Base-by-base conservation (phyloP, 2,797 vertebrate species). In the Malurus leucopterus region DNA sequence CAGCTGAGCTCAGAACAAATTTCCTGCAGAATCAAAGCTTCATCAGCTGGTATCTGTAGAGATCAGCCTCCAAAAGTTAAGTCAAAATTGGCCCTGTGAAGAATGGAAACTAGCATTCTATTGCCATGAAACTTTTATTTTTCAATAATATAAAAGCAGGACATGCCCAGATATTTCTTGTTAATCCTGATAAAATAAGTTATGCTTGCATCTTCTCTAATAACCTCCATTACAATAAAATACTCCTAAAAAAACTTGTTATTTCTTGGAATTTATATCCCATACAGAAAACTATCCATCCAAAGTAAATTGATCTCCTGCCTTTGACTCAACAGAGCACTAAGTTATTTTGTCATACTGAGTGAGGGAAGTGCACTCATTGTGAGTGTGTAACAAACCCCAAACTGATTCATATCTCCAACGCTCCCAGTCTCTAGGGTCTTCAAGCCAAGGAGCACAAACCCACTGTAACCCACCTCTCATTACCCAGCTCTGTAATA, bases 11-110 rank as follows among this genome's bases (percentile, higher is more conserved):
- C 75, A 68, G 80, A 94, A 89, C 29, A 85, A 78, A 88, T 57
- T 78, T 94, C 70, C 63, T 81, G 53, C 63, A 89, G 80, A 90
- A 93, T 85, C 82, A 89, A 92, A 89, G 70, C 72, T 61, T 89
- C 87, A 90, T 95, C 79, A 78, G 89, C 75, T 83, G 59, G 41
- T 84, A 89, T 83, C 70, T 92, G 70, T 13, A 78, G 70, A 86
- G 55, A 89, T 43, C 67, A 70, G 53, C 30, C 63, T 85, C 57
- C 43, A 87, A 91, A 93, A 80, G 68, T 69, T 85, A 83, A 23
- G 71, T 78, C 53, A 91, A 83, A 78, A 90, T 44, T 81, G 79
- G 90, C 53, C 67, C 64, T 41, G 38, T 18, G 38, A 91, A 46
- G 57, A 54, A 85, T 92, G 76, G 67, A 85, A 92, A 90, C 67